Base-by-base conservation (phyloP, 1,140 invertebrate genomes). In the Caenorhabditis latens region DNA sequence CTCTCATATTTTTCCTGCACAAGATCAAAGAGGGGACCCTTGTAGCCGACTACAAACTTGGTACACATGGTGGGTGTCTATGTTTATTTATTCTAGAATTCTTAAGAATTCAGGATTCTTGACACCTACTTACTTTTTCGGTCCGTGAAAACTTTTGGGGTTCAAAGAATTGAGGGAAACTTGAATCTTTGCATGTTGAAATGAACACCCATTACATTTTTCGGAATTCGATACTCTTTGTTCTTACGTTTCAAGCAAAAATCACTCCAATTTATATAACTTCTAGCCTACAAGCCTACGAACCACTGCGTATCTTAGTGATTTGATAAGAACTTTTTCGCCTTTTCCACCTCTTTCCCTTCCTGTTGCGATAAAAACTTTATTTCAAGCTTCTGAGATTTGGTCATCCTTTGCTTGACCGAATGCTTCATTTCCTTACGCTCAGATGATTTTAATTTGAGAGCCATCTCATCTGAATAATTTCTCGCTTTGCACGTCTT, bases 391-490 rank as follows among this genome's bases (percentile, higher is more conserved):
- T 79, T 71, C 65, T 46, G 4, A 71, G 65, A 71, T 71, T 43
- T 48, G 11, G 50, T 16, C 32, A 32, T 32, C 32, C 24, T 6
- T 8, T 79, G 71, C 46, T 50, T 79, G 13, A 50, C 46, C 71
- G 46, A 46, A 32, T n/a, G 43, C 19, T 46, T 46, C 7, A 71
- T 24, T 50, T 53, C 43, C 71, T 79, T 79, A 19, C 71, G 46
- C 71, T 50, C 71, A 48, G 19, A 79, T 79, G 71, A 79, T n/a
- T 50, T 79, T 79, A 79, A 50, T 79, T 79, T 79, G 46, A 24
- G 16, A n/a, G 50, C 5, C 19, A 21, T 50, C 40, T 8, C 16
- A 43, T 46, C n/a, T 19, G 71, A 79, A 79, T 79, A 50, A 24
- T 79, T 79, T 79, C 50, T 43, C 53, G 65, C 53, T 79, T 79